Percentiles rank a stretch among this genome's conserved stretches.
Evolutionary conservation across 2,113 vertebrate species (phyloP).

Genomic region (Calyptommatus sinebrachiatus): DNA sequence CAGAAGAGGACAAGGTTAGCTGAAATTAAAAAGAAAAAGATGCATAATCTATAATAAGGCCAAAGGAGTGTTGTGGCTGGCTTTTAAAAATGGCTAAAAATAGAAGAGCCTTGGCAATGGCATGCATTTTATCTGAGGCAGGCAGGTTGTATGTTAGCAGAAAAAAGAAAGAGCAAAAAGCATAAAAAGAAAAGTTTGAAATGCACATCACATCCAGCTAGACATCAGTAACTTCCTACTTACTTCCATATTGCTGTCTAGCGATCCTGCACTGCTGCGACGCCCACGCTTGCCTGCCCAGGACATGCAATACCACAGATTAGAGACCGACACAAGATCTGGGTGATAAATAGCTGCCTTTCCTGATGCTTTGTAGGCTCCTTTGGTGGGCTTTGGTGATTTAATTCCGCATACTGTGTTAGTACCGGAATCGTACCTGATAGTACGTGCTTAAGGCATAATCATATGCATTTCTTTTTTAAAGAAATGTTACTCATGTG

Average conservation of each 20-base stretch:
- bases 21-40: conserved; percentile 66
- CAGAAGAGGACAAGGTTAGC: conserved; percentile 67
- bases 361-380: conserved; percentile 35
- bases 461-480: background rate
- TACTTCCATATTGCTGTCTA: conserved; percentile 99
- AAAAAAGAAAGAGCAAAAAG: conserved; percentile 69
- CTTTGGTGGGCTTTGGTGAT: conserved; percentile 63
- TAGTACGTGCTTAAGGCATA: conserved; percentile 19
- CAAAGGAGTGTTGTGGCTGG: conserved; percentile 60
- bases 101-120: conserved; percentile 87
- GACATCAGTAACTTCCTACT: conserved; percentile 84
- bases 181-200: conserved; percentile 72
- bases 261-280: conserved; percentile 99
- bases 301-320: conserved; percentile 97
- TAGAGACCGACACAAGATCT: conserved; percentile 83
- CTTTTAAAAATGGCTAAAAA: conserved; percentile 51
- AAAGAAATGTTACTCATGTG: too few species aligned
- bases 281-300: conserved; percentile 98
- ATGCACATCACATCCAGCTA: conserved; percentile 84
- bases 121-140: conserved; percentile 87
- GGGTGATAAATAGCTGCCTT: conserved; percentile 63
- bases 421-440: conserved; percentile 16
- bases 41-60: conserved; percentile 74
- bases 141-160: conserved; percentile 74
- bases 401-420: conserved; percentile 1